Conservation (phyloP, 1,140 invertebrate species). For the Eciton burchellii region DNA sequence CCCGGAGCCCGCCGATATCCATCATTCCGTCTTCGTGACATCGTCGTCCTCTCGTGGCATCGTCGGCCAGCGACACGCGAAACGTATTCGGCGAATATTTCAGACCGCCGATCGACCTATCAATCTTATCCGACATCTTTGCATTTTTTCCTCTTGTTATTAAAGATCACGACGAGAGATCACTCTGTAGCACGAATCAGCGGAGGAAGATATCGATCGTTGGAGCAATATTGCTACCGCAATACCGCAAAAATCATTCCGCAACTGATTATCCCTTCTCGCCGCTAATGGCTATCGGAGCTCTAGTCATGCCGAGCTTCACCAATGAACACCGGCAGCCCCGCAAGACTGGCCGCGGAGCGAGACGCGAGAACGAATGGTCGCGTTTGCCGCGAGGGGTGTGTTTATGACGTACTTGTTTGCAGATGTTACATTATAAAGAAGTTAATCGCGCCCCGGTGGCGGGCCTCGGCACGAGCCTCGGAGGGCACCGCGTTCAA, state of each 20-base stretch:
- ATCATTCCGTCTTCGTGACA: slow-evolving; percentile 2
- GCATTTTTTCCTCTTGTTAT: not conserved
- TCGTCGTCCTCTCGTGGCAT: not conserved
- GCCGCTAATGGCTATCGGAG: slow-evolving; percentile 17
- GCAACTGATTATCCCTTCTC: not conserved
- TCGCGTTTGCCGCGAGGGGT: slow-evolving; percentile 76
- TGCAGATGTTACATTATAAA: slow-evolving; percentile 82
- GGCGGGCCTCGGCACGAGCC: slow-evolving; percentile 47
- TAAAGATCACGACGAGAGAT: too few relatives aligned
- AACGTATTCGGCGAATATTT: not conserved
- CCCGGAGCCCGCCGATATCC: not conserved
- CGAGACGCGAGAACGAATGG: slow-evolving; percentile 74
- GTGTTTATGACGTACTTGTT: slow-evolving; percentile 83
- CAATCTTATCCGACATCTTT: not conserved
- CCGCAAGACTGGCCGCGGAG: slow-evolving; percentile 12
- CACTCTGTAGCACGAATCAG: too few relatives aligned
- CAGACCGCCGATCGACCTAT: not conserved
- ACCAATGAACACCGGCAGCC: slow-evolving; percentile 33
- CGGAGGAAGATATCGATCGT: too few relatives aligned
- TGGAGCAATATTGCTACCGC: too few relatives aligned
- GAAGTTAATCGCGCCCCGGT: slow-evolving; percentile 74
- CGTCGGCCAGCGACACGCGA: not conserved
- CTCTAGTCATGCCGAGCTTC: slow-evolving; percentile 3
- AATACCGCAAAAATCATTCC: slow-evolving; percentile 8
- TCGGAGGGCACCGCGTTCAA: slow-evolving; percentile 14